Base-by-base conservation (phyloP, 2,888 invertebrate species). In the Lasioglossum vierecki region DNA sequence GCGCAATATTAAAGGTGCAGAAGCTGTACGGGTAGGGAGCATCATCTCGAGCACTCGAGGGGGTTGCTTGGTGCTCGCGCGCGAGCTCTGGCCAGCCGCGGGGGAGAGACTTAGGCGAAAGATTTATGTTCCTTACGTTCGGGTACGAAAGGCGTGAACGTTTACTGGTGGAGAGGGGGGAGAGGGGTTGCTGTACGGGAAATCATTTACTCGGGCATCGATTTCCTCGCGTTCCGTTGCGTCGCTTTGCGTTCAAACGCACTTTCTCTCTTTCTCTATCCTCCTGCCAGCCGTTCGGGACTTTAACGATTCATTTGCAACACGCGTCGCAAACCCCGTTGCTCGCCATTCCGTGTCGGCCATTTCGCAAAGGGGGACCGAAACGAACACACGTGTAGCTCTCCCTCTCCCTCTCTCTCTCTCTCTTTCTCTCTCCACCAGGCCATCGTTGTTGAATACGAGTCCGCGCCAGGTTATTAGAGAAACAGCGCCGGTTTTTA, bases 1-100 rank as follows among this genome's bases (percentile, higher is more conserved):
- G 90, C 89, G 92, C 93, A 94, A 94, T 94, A 94, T 94, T 93
- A 93, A 93, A 93, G 92, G 92, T 91, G 91, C 92, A 90, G 91
- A 85, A 80, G 90, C 90, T 91, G 88, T 92, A 92, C 87, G 85
- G n/a, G 35, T 8, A 18, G 85, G 84, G 87, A 88, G 91, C 91
- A 92, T 93, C 93, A 92, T 92, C 91, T 49, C 90, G 85, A 85
- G 89, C 89, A 87, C 92, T 90, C 89, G 87, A 89, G 82, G 85
- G 88, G 80, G 72, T 68, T 66, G 68, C 68, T 41, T 18, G 80
- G 77, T 72, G 84, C 72, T 73, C 78, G 89, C 71, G 73, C 76
- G 88, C 82, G 84, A 71, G 72, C 71, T 72, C 41, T 74, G 74
- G 57, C 71, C 49, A 74, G 46, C 57, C 66, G 63, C 63, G 63